Percentiles rank a stretch among this genome's conserved stretches.
phyloP scores from a whole-genome alignment of 2,888 invertebrate species.

The Agrotis clavis region DNA sequence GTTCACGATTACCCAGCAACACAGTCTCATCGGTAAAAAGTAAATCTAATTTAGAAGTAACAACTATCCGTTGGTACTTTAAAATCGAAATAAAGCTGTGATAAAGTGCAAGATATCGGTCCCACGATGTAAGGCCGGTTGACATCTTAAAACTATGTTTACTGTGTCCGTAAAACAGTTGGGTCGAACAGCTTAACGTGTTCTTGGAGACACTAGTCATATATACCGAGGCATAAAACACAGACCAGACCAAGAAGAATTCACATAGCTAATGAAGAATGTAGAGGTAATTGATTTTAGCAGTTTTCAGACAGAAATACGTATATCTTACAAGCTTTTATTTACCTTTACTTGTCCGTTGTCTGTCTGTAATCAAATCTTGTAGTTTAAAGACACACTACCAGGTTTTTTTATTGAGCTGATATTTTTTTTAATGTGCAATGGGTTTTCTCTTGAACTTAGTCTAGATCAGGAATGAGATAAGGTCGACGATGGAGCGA shows the following conservation, averaged over 20 bases:
- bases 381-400: no score
- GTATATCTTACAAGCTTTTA: no score
- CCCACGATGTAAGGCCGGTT: background rate
- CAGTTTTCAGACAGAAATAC: background rate
- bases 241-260: background rate
- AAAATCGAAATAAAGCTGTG: conserved; percentile 15
- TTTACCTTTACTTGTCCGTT: no score
- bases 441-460: no score
- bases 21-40: no score
- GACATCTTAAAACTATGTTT: conserved; percentile 33
- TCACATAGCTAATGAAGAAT: background rate
- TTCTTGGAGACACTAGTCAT: conserved; percentile 28
- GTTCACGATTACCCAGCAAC: no score
- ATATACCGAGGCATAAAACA: conserved; percentile 16
- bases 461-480: no score
- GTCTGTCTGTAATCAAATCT: no score
- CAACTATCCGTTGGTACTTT: background rate
- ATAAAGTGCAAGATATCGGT: background rate
- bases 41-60: background rate
- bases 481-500: no score
- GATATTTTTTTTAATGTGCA: no score
- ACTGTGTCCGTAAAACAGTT: conserved; percentile 37
- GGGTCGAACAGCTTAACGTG: conserved; percentile 7
- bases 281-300: background rate
- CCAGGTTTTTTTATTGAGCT: no score